Evolutionary conservation across 2,888 invertebrate species (phyloP), one percentile per base, ranked within the genome.

Genomic region (Dicyrtoma fusca): DNA sequence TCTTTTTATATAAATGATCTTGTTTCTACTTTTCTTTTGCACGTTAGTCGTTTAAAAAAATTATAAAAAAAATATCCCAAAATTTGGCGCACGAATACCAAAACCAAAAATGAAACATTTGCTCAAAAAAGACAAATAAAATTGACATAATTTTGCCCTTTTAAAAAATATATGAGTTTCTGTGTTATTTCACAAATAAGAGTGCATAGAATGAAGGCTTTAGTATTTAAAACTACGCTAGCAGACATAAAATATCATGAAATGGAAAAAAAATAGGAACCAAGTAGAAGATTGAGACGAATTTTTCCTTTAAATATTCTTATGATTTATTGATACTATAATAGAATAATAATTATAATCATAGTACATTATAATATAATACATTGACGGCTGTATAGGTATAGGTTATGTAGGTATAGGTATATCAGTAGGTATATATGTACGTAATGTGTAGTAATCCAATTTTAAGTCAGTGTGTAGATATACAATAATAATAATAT

Each of bases 351-450:
- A 44, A 34, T 62, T 42, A 34, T 57, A 57, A 57, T 57, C 21
- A 23, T 57, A 57, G 57, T 57, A 51, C 25, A 62, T 62, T 34
- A 42, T 61, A 62, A 44, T 62, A 62, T 44, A 62, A 44, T 62
- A 62, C 62, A 62, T 62, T 62, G 62, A 62, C 62, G 62, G 42
- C 62, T 8, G 62, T 62, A 51, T 13, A 57, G 23, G 49, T 57
- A 5, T 57, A 57, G 13, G 21, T n/a, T 34, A 17, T 61, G 61
- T 61, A 44, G 11, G 62, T 62, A 42, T 17, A 42, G 34, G 42
- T 61, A 19, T 34, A n/a, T 6, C 42, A 44, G n/a, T 49, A 49
- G 4, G 49, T 49, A 17, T 17, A 13, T 49, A 17, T 49, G 49
- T 49, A 17, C 3, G 49, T 49, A 17, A 53, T 10, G 19, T 19